Evolutionary conservation across 2,113 vertebrate genomes (phyloP).

Genomic region (Sisor rabdophorus): DNA sequence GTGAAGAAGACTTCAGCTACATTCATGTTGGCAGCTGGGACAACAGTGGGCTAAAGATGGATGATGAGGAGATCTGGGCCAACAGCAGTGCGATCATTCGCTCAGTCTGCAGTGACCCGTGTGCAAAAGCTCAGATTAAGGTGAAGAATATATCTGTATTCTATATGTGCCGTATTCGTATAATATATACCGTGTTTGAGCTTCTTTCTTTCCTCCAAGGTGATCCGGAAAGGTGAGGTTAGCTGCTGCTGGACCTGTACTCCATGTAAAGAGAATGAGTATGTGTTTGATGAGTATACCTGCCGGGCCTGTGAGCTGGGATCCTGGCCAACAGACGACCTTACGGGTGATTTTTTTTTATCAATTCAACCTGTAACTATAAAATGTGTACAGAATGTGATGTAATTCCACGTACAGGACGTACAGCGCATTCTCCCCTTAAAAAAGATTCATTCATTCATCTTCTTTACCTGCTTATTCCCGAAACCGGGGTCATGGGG

Average conservation of each 20-base stretch:
- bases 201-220: conserved; percentile 63
- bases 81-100: conserved; percentile 82
- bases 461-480: no score
- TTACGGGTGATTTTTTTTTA: conserved; percentile 77
- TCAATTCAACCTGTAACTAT: not conserved
- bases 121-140: conserved; percentile 95
- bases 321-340: conserved; percentile 88
- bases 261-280: conserved; percentile 96
- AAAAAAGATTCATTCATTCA: no score
- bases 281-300: conserved; percentile 92
- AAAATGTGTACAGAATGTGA: not conserved
- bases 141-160: conserved; percentile 63
- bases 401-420: not conserved
- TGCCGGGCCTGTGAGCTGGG: conserved; percentile 89
- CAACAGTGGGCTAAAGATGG: conserved; percentile 92
- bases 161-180: no score
- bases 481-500: no score
- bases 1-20: conserved; percentile 87
- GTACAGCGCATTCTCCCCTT: no score
- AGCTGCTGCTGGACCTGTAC: conserved; percentile 99
- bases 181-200: not conserved
- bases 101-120: conserved; percentile 95
- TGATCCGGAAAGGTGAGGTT: conserved; percentile 98
- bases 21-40: conserved; percentile 98
- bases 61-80: conserved; percentile 92